phyloP scores from a whole-genome alignment of 1,140 invertebrate genomes.

The Drosophila erecta region DNA sequence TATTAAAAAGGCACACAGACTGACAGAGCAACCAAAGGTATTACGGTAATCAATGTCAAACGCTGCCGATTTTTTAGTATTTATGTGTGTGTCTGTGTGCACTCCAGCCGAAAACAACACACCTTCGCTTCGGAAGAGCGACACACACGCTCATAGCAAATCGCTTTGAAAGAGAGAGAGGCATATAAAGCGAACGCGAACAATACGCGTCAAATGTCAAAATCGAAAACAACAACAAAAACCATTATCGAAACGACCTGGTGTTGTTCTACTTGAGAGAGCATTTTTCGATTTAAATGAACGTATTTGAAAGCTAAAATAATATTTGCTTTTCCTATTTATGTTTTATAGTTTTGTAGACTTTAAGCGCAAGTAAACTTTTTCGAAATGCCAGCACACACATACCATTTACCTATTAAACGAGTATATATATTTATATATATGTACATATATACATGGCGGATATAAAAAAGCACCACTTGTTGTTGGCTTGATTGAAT shows the following conservation, averaged over 20 bases:
- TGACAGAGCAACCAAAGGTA: constrained; percentile 53
- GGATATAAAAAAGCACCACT: constrained; percentile 71
- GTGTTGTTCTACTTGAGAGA: constrained; percentile 40
- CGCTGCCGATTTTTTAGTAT: constrained; percentile 72
- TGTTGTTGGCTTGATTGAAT: constrained; percentile 77
- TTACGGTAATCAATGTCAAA: constrained; percentile 83
- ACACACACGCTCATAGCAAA: constrained; percentile 37
- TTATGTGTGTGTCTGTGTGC: constrained; percentile 65
- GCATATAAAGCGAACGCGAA: background rate
- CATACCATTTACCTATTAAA: background rate
- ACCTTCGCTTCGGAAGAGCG: constrained; percentile 45
- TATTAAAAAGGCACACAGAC: constrained; percentile 59
- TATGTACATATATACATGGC: constrained; percentile 30
- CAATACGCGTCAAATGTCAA: constrained; percentile 64
- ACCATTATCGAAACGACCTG: constrained; percentile 21
- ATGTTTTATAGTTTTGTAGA: constrained; percentile 49
- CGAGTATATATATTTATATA: constrained; percentile 24
- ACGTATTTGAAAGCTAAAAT: constrained; percentile 41
- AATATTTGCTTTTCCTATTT: constrained; percentile 58
- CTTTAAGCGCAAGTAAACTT: constrained; percentile 50
- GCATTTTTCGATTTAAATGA: constrained; percentile 35
- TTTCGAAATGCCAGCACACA: constrained; percentile 62
- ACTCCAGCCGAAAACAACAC: constrained; percentile 61
- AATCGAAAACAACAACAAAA: constrained; percentile 53
- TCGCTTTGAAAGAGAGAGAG: constrained; percentile 3